Conservation (phyloP, 2,113 vertebrate genomes). For the Oreochromis spilurus region DNA sequence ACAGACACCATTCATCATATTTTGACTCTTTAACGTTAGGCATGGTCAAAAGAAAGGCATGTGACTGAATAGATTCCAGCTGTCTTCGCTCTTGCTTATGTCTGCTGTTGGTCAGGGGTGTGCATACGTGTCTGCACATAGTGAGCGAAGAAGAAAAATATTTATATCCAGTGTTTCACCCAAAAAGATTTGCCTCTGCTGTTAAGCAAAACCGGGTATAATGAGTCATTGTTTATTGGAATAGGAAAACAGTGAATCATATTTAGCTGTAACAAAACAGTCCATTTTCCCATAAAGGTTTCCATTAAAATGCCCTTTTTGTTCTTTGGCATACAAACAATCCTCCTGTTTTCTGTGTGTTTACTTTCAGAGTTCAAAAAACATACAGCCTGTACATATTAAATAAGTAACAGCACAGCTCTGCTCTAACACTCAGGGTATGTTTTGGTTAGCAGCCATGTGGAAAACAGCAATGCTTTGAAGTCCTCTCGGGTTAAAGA, state of each 20-base stretch:
- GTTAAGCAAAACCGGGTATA: neutral
- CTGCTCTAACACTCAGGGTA: neutral
- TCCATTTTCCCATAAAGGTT: neutral
- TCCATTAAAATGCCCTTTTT: neutral
- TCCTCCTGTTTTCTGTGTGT: neutral
- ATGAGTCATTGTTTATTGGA: conserved; percentile 13
- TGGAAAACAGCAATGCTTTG: neutral
- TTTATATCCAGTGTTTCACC: neutral
- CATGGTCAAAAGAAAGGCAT: neutral
- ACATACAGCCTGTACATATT: neutral
- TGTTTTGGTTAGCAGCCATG: neutral
- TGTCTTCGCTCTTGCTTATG: neutral
- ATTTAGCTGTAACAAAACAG: neutral
- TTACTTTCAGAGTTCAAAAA: neutral
- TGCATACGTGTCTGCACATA: neutral
- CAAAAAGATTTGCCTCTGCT: neutral
- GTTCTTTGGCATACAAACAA: neutral
- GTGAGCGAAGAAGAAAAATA: neutral
- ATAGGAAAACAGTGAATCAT: neutral
- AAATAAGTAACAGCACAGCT: neutral
- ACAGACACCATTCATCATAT: neutral
- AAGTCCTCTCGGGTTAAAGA: neutral
- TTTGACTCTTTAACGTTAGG: neutral
- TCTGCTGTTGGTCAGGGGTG: neutral
- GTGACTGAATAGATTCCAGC: neutral